Percentiles rank a stretch among this genome's conserved stretches.
These are phyloP conservation scores for Rhinoraja longicauda DNA, from an alignment of 2,797 vertebrate species.

Conservation along the genomic window DNA sequence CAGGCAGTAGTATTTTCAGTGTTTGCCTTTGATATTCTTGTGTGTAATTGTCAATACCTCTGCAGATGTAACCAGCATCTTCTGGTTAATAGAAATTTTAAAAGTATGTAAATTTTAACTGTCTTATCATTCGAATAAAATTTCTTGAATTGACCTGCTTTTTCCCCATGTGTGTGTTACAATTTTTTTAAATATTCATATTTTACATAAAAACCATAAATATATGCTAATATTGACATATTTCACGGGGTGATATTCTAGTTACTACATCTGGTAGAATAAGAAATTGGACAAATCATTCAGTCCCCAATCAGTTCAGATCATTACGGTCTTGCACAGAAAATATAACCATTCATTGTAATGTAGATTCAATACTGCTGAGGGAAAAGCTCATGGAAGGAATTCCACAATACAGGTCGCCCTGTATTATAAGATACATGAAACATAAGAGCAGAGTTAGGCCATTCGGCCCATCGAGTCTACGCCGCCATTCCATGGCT, in stretches of 20 bases:
- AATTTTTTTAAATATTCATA: not conserved
- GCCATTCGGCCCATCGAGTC: too few relatives aligned
- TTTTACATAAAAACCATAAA: not conserved
- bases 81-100: constrained; percentile 13
- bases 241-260: not conserved
- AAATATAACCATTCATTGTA: not conserved
- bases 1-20: constrained; percentile 10
- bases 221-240: not conserved
- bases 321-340: not conserved
- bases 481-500: too few relatives aligned
- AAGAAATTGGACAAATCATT: not conserved
- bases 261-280: not conserved
- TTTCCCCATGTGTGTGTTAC: not conserved
- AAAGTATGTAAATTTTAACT: constrained; percentile 33
- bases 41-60: constrained; percentile 19
- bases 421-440: too few relatives aligned
- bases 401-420: not conserved
- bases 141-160: not conserved
- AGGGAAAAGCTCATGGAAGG: not conserved
- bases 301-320: not conserved
- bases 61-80: constrained; percentile 15
- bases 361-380: not conserved
- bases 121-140: constrained; percentile 37
- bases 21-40: constrained; percentile 17
- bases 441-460: too few relatives aligned